Evolutionary conservation across 2,797 vertebrate genomes (phyloP).

Genomic region (Siniperca obscura): DNA sequence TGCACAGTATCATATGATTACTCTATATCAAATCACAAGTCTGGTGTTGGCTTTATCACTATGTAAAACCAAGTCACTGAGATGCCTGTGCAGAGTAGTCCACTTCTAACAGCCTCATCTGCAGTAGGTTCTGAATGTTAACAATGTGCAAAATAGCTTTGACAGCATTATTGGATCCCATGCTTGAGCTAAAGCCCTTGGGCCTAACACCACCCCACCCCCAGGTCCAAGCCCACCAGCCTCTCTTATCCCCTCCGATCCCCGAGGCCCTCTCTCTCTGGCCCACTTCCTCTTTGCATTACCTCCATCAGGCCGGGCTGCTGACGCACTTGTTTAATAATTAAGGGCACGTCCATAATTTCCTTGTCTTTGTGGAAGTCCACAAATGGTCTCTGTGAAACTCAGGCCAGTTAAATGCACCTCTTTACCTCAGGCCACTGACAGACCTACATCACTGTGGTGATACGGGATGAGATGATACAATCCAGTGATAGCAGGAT

Average conservation of each 20-base stretch:
- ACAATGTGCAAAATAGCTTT: conserved; percentile 71
- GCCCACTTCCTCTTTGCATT: conserved; percentile 86
- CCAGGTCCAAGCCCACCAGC: conserved; percentile 68
- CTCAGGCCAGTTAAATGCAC: conserved; percentile 76
- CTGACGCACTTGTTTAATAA: conserved; percentile 89
- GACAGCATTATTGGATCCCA: conserved; percentile 75
- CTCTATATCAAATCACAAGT: conserved; percentile 66
- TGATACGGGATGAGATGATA: conserved; percentile 37
- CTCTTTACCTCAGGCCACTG: conserved; percentile 64
- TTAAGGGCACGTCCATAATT: conserved; percentile 86
- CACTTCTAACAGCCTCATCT: conserved; percentile 45
- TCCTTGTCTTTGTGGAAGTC: conserved; percentile 83
- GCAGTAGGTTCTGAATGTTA: conserved; percentile 56
- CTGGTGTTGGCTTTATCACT: conserved; percentile 38
- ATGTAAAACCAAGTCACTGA: conserved; percentile 35
- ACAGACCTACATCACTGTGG: conserved; percentile 51
- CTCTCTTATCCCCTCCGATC: conserved; percentile 63
- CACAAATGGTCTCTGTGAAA: conserved; percentile 82
- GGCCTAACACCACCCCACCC: conserved; percentile 59
- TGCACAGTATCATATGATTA: conserved; percentile 63
- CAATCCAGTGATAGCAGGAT: neutral
- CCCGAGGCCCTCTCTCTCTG: conserved; percentile 76
- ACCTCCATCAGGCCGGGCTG: conserved; percentile 86
- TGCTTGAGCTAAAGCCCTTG: conserved; percentile 65
- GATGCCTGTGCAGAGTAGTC: conserved; percentile 22